Base-by-base conservation (phyloP, 2,113 vertebrate genomes). In the Periophthalmus modestus region DNA sequence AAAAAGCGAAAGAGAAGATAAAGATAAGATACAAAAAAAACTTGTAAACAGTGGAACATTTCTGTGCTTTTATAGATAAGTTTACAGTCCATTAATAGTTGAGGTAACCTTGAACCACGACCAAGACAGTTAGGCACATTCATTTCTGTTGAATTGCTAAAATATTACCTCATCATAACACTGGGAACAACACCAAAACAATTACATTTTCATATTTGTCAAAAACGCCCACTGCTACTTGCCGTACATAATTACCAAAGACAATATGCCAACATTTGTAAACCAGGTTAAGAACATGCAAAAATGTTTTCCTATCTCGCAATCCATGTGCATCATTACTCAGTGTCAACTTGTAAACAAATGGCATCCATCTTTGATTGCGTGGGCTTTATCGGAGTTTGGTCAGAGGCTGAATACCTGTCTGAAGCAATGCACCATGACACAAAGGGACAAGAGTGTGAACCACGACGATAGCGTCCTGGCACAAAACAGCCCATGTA, bases 341-440 rank as follows among this genome's bases (percentile, higher is more conserved):
- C 62, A 39, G 18, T 39, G 16, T 21, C 33, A 65, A 19, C 18
- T 18, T 62, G 28, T 33, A 62, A 28, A 62, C 59, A 62, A 62
- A 65, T 43, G 33, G 5, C 19, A 10, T 34, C 62, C 34, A 65
- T 65, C 34, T 65, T 65, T n/a, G 62, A 65, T 65, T 65, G 18
- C 19, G 5, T 65, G 62, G 62, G 19, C 34, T 39, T 65, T 39
- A 65, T 65, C 62, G 18, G 7, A 3, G 34, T 34, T 19, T 65
- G 65, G 81, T 73, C 69, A 62, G 61, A n/a, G 61, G 52, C 72
- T 77, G 75, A 86, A 81, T 73, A 78, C 77, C 62, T 28, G 4
- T 55, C 71, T 15, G 76, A 71, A 67, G 63, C 80, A 68, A 3
- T 33, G 66, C 68, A 34, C 34, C 23, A n/a, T 55, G 55, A 34